phyloP scores from a whole-genome alignment of 2,888 invertebrate genomes.

The Mythimna pallens region DNA sequence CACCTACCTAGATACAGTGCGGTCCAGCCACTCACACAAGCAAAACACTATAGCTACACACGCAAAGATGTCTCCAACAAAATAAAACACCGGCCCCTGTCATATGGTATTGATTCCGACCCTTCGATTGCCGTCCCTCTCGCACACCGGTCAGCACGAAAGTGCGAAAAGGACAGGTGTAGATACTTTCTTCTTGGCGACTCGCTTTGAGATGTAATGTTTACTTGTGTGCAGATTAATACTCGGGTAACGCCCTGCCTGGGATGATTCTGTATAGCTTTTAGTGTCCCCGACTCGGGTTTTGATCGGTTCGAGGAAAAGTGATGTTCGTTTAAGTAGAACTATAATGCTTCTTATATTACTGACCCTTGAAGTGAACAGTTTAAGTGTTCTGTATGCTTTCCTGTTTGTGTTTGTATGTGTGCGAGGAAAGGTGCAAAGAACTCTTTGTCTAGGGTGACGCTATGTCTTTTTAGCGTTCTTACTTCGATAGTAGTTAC shows the following conservation, averaged over 20 bases:
- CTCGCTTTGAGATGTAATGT: slow-evolving; percentile 76
- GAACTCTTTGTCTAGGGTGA: slow-evolving; percentile 50
- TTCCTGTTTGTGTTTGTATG: slow-evolving; percentile 36
- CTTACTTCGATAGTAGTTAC: slow-evolving; percentile 10
- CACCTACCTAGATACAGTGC: slow-evolving; percentile 47
- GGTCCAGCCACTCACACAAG: slow-evolving; percentile 65
- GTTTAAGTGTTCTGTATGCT: slow-evolving; percentile 46
- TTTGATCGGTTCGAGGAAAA: slow-evolving; percentile 63
- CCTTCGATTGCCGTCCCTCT: slow-evolving; percentile 74
- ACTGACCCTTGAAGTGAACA: slow-evolving; percentile 45
- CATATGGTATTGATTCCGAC: slow-evolving; percentile 88
- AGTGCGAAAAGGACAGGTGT: slow-evolving; percentile 73
- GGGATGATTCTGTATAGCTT: slow-evolving; percentile 63
- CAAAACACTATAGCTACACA: slow-evolving; percentile 59
- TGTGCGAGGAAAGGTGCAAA: slow-evolving; percentile 45
- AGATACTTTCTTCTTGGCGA: slow-evolving; percentile 72
- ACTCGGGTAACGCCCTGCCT: slow-evolving; percentile 78
- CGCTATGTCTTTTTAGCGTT: slow-evolving; percentile 18
- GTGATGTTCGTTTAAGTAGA: slow-evolving; percentile 53
- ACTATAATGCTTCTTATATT: slow-evolving; percentile 54
- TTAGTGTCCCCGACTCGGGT: slow-evolving; percentile 58
- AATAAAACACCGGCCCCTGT: slow-evolving; percentile 86
- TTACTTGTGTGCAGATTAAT: slow-evolving; percentile 82
- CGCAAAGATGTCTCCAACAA: slow-evolving; percentile 83
- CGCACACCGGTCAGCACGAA: slow-evolving; percentile 69